A percentile compares a stretch with the other conserved stretches of the same genome.
These are phyloP conservation scores for Epizoanthus stellaris DNA, from an alignment of 92 coral and sea anemone genomes.

Conservation along the genomic window DNA sequence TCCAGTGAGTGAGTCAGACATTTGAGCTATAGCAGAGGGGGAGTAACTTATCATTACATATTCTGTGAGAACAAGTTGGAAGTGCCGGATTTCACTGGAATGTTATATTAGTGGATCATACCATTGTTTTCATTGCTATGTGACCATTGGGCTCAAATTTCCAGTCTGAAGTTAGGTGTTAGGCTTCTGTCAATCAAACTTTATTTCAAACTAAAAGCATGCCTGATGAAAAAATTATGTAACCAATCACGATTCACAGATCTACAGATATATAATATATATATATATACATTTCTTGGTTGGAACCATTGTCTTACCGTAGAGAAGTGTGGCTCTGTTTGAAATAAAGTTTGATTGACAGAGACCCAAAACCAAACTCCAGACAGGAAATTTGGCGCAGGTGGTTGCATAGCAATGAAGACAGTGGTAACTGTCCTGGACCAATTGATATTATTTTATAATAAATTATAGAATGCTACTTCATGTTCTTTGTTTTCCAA, in stretches of 20 bases:
- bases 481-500: too few relatives aligned
- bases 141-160: too few relatives aligned
- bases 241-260: background rate
- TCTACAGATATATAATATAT: background rate
- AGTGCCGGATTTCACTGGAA: background rate
- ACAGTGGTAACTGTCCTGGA: too few relatives aligned
- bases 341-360: too few relatives aligned
- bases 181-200: background rate
- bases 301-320: background rate
- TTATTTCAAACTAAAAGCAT: too few relatives aligned
- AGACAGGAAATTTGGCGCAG: too few relatives aligned
- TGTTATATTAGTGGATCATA: background rate
- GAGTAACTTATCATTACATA: background rate
- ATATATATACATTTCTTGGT: background rate
- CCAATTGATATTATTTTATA: too few relatives aligned
- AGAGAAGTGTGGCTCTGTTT: background rate
- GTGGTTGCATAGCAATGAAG: too few relatives aligned
- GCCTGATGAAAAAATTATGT: background rate
- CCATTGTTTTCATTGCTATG: slow-evolving; percentile 1
- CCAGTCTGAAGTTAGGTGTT: background rate
- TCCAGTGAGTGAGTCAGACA: background rate
- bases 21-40: too few relatives aligned
- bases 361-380: too few relatives aligned
- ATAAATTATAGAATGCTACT: too few relatives aligned
- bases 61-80: background rate